Percentiles rank a stretch among this genome's conserved stretches.
phyloP scores from a whole-genome alignment of 2,113 vertebrate genomes.

The Plotosus lineatus region DNA sequence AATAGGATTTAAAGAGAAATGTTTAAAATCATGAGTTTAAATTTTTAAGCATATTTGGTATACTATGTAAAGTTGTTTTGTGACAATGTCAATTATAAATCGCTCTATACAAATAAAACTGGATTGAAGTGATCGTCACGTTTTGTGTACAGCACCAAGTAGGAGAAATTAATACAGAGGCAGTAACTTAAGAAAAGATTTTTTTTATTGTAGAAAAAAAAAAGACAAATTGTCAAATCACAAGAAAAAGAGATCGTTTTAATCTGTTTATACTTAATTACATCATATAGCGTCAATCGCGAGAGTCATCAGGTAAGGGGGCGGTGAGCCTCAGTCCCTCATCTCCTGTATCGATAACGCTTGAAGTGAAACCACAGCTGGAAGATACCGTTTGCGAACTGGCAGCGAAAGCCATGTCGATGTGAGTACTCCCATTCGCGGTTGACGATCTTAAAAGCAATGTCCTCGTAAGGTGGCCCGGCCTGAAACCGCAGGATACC shows the following conservation, averaged over 20 bases:
- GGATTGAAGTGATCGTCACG: too few species aligned
- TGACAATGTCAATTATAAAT: too few species aligned
- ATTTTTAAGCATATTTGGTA: too few species aligned
- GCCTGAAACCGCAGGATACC: slow-evolving; percentile 94
- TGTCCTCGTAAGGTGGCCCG: slow-evolving; percentile 94
- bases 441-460: slow-evolving; percentile 96
- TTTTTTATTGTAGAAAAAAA: background rate
- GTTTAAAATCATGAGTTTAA: too few species aligned
- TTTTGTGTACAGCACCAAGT: background rate
- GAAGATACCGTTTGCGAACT: slow-evolving; percentile 97
- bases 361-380: slow-evolving; percentile 99
- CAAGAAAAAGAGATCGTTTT: too few species aligned
- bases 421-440: slow-evolving; percentile 98
- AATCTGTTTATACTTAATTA: too few species aligned
- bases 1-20: too few species aligned
- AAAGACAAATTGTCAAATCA: too few species aligned
- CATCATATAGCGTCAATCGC: too few species aligned
- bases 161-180: background rate
- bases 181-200: background rate
- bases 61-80: too few species aligned
- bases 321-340: background rate
- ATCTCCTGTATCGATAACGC: slow-evolving; percentile 92
- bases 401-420: slow-evolving; percentile 95
- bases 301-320: background rate
- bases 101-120: too few species aligned